Conservation (phyloP, 1,140 invertebrate species). For the Atopsyche davidsoni region DNA sequence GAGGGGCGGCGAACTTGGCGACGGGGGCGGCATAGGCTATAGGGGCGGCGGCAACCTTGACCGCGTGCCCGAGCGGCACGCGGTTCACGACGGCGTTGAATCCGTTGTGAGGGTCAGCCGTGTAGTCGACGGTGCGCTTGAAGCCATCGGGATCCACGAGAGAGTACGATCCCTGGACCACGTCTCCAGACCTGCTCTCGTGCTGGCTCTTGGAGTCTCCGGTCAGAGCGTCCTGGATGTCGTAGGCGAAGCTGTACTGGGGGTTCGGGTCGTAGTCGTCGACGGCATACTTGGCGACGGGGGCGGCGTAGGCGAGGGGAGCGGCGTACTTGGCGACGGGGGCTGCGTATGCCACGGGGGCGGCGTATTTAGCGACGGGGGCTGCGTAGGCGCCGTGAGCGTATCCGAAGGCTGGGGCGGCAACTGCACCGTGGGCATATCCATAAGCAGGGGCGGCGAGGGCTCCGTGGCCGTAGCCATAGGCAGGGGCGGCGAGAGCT, state of each 20-base stretch:
- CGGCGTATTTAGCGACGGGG: slow-evolving; percentile 29
- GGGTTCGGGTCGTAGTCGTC: slow-evolving; percentile 49
- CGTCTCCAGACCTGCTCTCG: slow-evolving; percentile 51
- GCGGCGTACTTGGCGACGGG: slow-evolving; percentile 23
- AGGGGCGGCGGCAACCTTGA: slow-evolving; percentile 35
- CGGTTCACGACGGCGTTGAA: slow-evolving; percentile 44
- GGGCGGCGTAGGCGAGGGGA: slow-evolving; percentile 10
- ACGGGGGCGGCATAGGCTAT: slow-evolving; percentile 23
- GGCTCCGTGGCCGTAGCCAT: slow-evolving; percentile 31
- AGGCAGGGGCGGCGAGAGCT: slow-evolving; percentile 47
- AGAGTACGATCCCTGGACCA: slow-evolving; percentile 56
- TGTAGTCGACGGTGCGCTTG: slow-evolving; percentile 45
- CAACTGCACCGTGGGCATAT: slow-evolving; percentile 19
- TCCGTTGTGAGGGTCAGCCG: slow-evolving; percentile 44
- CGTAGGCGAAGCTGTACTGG: slow-evolving; percentile 61
- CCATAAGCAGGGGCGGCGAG: slow-evolving; percentile 34
- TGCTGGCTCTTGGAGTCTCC: slow-evolving; percentile 48
- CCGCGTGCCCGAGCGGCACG: slow-evolving; percentile 34
- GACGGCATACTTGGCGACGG: slow-evolving; percentile 14
- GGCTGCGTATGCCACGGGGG: slow-evolving; percentile 19
- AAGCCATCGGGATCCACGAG: slow-evolving; percentile 44
- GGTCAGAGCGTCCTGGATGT: slow-evolving; percentile 55
- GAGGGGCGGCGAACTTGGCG: slow-evolving; percentile 11
- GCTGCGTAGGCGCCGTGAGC: slow-evolving; percentile 20
- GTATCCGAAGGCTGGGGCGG: slow-evolving; percentile 29